These are phyloP conservation scores for Cephus cinctus DNA, from an alignment of 1,140 invertebrate species.

Conservation along the genomic window DNA sequence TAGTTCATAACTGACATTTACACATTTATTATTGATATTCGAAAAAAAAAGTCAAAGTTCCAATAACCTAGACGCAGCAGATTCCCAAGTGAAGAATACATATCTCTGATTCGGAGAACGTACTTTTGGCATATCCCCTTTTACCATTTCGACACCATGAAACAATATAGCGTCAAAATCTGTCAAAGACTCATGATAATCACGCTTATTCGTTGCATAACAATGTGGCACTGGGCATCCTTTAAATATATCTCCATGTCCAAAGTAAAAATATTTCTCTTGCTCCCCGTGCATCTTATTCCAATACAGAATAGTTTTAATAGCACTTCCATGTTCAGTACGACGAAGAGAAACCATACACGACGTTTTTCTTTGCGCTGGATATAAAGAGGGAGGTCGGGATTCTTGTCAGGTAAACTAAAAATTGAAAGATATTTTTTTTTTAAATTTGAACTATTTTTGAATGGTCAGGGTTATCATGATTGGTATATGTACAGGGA, in stretches of 20 bases:
- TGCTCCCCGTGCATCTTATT: slow-evolving; percentile 10
- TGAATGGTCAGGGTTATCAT: not conserved
- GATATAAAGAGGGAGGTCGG: slow-evolving; percentile 79
- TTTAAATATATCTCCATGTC: not conserved
- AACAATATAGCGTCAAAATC: too few species aligned
- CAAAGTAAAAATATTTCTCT: slow-evolving; percentile 6
- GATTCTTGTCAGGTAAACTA: slow-evolving; percentile 63
- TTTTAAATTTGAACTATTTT: slow-evolving; percentile 4
- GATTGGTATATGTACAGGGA: slow-evolving; percentile 56
- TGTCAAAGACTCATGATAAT: too few species aligned
- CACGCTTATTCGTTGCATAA: too few species aligned
- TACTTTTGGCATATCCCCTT: too few species aligned
- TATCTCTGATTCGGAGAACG: too few species aligned
- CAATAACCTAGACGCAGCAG: too few species aligned
- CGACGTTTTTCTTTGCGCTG: slow-evolving; percentile 91
- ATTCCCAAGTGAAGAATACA: too few species aligned
- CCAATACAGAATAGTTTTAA: slow-evolving; percentile 16
- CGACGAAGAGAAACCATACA: slow-evolving; percentile 88
- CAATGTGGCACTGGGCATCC: not conserved
- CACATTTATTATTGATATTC: too few species aligned
- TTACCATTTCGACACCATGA: too few species aligned
- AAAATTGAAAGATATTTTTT: slow-evolving; percentile 5
- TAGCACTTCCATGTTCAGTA: too few species aligned
- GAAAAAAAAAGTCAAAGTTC: too few species aligned
- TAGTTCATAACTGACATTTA: too few species aligned